A percentile compares a stretch with the other conserved stretches of the same genome.
These are phyloP conservation scores for Chiridota heheva DNA, from an alignment of 35 echinoderm and acorn worm genomes.

Conservation along the genomic window DNA sequence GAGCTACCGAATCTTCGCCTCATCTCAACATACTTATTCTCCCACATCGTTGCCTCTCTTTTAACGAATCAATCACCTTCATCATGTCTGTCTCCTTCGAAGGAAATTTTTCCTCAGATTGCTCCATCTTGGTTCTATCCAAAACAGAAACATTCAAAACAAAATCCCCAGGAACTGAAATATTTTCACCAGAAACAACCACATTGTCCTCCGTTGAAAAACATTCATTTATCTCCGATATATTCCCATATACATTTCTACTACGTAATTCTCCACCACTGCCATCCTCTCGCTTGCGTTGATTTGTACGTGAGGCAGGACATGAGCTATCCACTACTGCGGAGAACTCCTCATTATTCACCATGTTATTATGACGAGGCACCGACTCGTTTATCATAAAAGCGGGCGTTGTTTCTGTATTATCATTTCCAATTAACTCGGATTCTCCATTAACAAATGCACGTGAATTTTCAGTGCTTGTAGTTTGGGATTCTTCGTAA, in stretches of 20 bases:
- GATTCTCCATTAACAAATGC: no score
- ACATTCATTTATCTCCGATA: neutral
- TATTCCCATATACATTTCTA: neutral
- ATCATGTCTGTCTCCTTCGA: slow-evolving; percentile 40
- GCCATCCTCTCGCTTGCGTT: neutral
- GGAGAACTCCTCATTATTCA: no score
- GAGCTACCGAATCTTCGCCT: slow-evolving; percentile 14
- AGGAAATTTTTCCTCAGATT: slow-evolving; percentile 36
- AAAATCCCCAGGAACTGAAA: no score
- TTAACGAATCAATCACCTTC: slow-evolving; percentile 52
- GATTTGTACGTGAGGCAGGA: no score
- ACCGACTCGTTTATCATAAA: no score
- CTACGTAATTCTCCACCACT: slow-evolving; percentile 8
- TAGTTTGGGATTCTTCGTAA: no score
- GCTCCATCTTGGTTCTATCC: slow-evolving; percentile 45
- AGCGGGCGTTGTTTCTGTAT: no score
- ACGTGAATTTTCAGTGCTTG: no score
- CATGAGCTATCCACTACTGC: no score
- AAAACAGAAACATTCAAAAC: slow-evolving; percentile 4
- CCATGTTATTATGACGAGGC: no score
- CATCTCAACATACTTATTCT: slow-evolving; percentile 39
- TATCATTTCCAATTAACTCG: no score
- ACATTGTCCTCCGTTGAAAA: neutral
- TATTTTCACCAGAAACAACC: neutral
- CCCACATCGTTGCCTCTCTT: slow-evolving; percentile 39